phyloP scores from a whole-genome alignment of 2,113 vertebrate species.

The Ochotona curzoniae region DNA sequence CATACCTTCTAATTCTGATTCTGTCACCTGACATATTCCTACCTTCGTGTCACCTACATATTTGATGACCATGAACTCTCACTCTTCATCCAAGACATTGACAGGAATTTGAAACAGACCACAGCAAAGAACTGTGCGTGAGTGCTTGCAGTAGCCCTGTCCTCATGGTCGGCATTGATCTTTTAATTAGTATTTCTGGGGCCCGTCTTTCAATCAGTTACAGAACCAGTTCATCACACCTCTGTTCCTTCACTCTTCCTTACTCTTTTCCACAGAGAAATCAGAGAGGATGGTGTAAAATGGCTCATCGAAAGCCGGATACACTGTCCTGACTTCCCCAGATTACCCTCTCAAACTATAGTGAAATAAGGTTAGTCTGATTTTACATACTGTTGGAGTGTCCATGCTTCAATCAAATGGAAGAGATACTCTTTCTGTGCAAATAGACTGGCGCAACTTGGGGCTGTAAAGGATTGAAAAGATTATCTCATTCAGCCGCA shows the following conservation, averaged over 20 bases:
- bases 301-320: neutral
- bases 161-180: neutral
- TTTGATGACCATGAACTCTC: conserved; percentile 22
- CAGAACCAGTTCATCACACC: neutral
- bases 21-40: neutral
- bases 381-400: neutral
- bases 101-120: neutral
- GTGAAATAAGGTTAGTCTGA: conserved; percentile 56
- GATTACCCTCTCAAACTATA: neutral
- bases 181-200: conserved; percentile 28
- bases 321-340: neutral
- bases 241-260: neutral
- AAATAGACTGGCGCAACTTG: conserved; percentile 47
- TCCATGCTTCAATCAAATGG: neutral
- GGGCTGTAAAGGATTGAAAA: conserved; percentile 42
- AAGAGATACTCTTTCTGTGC: conserved; percentile 9
- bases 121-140: neutral
- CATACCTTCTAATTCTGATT: conserved; percentile 29
- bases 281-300: conserved; percentile 30
- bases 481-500: conserved; percentile 40
- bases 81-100: neutral
- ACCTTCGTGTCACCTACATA: neutral
- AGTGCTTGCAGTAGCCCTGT: neutral
- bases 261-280: conserved; percentile 34
- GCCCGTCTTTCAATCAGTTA: conserved; percentile 5